Evolutionary conservation across 2,113 vertebrate species (phyloP).

Genomic region (Haemorhous mexicanus): DNA sequence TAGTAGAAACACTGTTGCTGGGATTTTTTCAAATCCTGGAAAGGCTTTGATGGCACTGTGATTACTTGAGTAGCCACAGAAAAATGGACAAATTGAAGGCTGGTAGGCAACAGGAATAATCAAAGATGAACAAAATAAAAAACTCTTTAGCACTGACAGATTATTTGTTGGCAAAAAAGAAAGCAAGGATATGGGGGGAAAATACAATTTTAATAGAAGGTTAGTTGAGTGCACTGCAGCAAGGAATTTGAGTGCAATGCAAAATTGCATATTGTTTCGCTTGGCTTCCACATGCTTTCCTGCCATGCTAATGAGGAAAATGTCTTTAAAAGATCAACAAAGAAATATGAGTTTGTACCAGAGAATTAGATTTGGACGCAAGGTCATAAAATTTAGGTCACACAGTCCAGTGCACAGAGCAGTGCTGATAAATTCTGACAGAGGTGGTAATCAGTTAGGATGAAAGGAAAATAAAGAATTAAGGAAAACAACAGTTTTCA

Average conservation of each 20-base stretch:
- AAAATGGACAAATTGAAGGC: neutral
- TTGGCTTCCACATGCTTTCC: conserved; percentile 50
- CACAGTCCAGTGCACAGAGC: conserved; percentile 44
- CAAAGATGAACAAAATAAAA: conserved; percentile 15
- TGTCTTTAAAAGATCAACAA: conserved; percentile 49
- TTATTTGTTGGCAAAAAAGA: conserved; percentile 21
- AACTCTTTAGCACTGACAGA: neutral
- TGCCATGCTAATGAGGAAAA: conserved; percentile 62
- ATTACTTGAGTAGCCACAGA: neutral
- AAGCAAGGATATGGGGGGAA: neutral
- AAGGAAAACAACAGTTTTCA: conserved; percentile 30
- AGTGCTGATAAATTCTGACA: conserved; percentile 46
- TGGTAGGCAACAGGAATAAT: neutral
- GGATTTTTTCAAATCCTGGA: neutral
- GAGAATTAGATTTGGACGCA: conserved; percentile 21
- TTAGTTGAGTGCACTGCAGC: conserved; percentile 44
- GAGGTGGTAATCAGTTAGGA: conserved; percentile 36
- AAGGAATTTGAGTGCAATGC: conserved; percentile 45
- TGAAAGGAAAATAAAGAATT: conserved; percentile 40
- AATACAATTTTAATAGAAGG: conserved; percentile 36
- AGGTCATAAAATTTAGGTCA: conserved; percentile 59
- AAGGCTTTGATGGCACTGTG: neutral
- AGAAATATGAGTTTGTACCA: conserved; percentile 55
- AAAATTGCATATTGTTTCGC: conserved; percentile 53
- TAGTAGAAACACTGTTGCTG: neutral